These are phyloP conservation scores for Heteronetta atricapilla DNA, from an alignment of 2,113 vertebrate species.

Conservation along the genomic window DNA sequence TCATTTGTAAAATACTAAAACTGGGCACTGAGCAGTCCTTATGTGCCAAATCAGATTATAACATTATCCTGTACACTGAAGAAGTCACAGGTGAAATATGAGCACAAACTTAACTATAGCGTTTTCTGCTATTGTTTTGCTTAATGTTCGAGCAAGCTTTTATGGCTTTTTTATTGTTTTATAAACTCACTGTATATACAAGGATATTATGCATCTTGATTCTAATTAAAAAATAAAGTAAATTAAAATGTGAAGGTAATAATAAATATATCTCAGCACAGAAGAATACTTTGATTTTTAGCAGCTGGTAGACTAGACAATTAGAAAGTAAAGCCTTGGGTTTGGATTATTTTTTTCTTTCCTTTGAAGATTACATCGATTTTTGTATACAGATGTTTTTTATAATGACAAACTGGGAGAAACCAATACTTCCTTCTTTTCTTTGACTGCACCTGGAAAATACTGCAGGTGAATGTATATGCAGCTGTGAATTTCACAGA, in stretches of 20 bases:
- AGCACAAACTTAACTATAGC: background rate
- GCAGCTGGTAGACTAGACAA: background rate
- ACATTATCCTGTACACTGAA: background rate
- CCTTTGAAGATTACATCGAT: background rate
- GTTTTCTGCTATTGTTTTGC: background rate
- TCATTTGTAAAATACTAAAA: background rate
- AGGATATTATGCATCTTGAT: background rate
- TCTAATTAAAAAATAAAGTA: background rate
- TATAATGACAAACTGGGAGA: background rate
- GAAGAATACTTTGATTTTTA: background rate
- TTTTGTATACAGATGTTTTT: background rate
- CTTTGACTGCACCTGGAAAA: background rate
- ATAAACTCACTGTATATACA: background rate
- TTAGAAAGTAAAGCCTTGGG: background rate
- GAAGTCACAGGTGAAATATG: background rate
- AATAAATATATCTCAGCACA: background rate
- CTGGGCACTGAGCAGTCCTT: background rate
- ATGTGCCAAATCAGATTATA: background rate
- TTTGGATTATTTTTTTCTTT: background rate
- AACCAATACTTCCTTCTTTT: slow-evolving; percentile 19
- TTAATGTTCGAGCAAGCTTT: background rate
- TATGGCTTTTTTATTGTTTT: background rate
- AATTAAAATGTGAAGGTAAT: background rate
- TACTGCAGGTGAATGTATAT: background rate
- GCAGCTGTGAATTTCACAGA: slow-evolving; percentile 48